Base-by-base conservation (phyloP, 2,888 invertebrate species). In the Hanleya hanleyi region DNA sequence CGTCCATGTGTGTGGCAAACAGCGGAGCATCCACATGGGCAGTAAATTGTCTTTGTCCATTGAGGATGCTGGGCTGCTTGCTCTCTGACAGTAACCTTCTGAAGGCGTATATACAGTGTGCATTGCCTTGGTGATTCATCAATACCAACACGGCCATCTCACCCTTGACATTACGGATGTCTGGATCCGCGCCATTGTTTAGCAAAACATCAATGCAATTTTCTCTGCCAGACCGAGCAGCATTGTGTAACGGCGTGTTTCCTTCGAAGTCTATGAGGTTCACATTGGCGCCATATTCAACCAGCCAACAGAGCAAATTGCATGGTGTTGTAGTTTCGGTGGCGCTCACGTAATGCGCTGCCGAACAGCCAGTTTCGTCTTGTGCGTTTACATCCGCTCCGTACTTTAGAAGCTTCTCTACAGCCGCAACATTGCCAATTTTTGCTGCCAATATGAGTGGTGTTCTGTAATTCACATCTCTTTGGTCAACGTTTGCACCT, bases 181-280 rank as follows among this genome's bases (percentile, higher is more conserved):
- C 69, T 22, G 69, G 69, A 57, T 69, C 37, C 1, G 57, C 69
- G 9, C 22, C 33, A 18, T 69, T 33, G 41, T 69, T 49, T 18
- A 69, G 32, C 15, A 69, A 33, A 15, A 51, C n/a, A 32, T 69
- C 47, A 12, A 69, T 57, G 12, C 36, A 36, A 26, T 41, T 49
- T 61, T 69, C 69, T 29, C 69, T 51, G 2, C 69, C 69, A 5
- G 22, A 29, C 12, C 35, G 15, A n/a, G 69, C 69, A 6, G 69
- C 69, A 12, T 29, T 9, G 49, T 69, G 69, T 12, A 69, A 51
- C 9, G 69, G 36, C 29, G 50, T 69, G 36, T 69, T 57, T 57
- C 50, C 51, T 29, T 57, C 49, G 7, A 18, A 12, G 29, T 69
- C 69, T 29, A 18, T 49, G 3, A 15, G 9, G 22, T 69, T 29